phyloP scores from a whole-genome alignment of 2,797 vertebrate genomes.

The Macropodus opercularis region DNA sequence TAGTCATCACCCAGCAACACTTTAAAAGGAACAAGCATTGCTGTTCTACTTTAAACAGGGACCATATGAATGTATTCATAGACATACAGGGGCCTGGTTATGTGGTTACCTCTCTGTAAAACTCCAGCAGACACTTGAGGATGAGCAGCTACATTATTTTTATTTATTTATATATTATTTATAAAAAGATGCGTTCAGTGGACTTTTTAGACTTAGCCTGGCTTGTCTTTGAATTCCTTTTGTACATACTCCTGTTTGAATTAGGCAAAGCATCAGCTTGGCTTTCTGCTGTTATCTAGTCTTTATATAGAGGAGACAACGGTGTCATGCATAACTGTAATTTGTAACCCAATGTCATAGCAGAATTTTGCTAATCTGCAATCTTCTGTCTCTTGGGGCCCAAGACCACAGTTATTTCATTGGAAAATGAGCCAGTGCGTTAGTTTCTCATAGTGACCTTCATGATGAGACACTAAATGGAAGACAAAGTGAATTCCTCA shows the following conservation, averaged over 20 bases:
- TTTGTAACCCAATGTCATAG: too few species aligned
- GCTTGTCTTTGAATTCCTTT: constrained; percentile 11
- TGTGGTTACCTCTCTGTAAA: constrained; percentile 18
- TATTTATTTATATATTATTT: too few species aligned
- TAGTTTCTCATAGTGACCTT: not conserved
- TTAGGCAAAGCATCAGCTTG: not conserved
- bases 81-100: constrained; percentile 31
- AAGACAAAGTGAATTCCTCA: not conserved
- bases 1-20: not conserved
- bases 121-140: constrained; percentile 39
- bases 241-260: constrained; percentile 14
- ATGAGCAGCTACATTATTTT: constrained; percentile 37
- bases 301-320: not conserved
- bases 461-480: not conserved
- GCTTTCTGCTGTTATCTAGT: constrained; percentile 6
- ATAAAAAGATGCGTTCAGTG: too few species aligned
- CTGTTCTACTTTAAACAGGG: constrained; percentile 3
- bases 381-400: too few species aligned
- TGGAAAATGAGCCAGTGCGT: not conserved
- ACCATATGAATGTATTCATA: constrained; percentile 21
- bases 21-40: not conserved
- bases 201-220: constrained; percentile 3
- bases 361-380: too few species aligned
- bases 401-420: not conserved
- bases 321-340: not conserved